Evolutionary conservation across 2,113 vertebrate genomes (phyloP).

Genomic region (Sylvietta virens): DNA sequence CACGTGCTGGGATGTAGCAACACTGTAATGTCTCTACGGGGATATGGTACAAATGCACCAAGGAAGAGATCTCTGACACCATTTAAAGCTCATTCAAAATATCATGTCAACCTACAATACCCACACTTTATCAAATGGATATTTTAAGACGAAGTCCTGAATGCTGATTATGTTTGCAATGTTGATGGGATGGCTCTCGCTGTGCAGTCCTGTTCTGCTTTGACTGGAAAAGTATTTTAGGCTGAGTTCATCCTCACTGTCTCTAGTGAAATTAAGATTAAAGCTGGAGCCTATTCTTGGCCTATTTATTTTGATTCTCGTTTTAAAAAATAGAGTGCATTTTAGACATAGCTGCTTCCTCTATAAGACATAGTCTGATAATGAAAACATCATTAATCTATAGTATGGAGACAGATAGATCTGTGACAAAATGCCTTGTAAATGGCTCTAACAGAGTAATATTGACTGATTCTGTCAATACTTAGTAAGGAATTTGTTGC

Average conservation of each 20-base stretch:
- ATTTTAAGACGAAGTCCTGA: not conserved
- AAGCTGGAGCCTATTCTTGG: not conserved
- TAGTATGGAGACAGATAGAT: conserved; percentile 63
- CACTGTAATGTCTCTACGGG: not conserved
- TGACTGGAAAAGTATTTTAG: not conserved
- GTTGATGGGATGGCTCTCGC: not conserved
- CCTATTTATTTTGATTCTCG: not conserved
- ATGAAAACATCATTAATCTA: conserved; percentile 72
- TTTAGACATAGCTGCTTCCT: conserved; percentile 30
- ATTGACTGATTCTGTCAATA: conserved; percentile 73
- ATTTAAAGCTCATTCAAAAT: conserved; percentile 15
- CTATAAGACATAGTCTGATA: conserved; percentile 19
- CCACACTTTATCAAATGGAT: not conserved
- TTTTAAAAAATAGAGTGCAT: not conserved
- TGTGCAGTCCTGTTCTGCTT: not conserved
- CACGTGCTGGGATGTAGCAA: not conserved
- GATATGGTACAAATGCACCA: not conserved
- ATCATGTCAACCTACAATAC: not conserved
- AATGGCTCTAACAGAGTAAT: conserved; percentile 71
- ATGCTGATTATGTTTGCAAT: not conserved
- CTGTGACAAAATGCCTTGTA: conserved; percentile 72
- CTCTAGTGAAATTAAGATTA: not conserved
- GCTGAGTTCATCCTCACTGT: not conserved
- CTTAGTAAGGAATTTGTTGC: conserved; percentile 47
- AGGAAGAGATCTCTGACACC: not conserved